These are phyloP conservation scores for Notothenia coriiceps DNA, from an alignment of 2,113 vertebrate genomes.

Conservation along the genomic window DNA sequence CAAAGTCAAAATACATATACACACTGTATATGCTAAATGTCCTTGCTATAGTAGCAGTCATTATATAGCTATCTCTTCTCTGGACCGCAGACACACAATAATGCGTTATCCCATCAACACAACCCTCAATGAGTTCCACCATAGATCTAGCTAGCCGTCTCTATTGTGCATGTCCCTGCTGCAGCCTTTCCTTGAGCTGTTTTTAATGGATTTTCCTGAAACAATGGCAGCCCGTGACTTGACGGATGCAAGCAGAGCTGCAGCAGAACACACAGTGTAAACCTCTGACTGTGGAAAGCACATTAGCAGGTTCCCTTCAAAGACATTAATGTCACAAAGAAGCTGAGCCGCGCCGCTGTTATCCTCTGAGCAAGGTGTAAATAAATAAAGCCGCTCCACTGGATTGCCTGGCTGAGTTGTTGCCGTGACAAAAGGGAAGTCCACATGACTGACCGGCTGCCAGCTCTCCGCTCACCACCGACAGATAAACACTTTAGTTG, in stretches of 20 bases:
- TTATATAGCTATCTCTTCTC: not conserved
- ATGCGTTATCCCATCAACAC: not conserved
- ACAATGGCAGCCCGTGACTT: not conserved
- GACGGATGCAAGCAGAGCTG: not conserved
- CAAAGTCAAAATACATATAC: not conserved
- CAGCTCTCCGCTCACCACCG: constrained; percentile 34
- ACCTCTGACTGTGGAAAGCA: not conserved
- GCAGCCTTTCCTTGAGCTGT: not conserved
- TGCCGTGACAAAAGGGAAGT: constrained; percentile 42
- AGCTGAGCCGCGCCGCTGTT: constrained; percentile 19
- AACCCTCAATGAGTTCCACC: not conserved
- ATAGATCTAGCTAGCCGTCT: not conserved
- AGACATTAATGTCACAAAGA: constrained; percentile 35
- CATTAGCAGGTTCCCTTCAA: constrained; percentile 9
- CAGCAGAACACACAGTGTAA: not conserved
- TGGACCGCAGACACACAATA: not conserved
- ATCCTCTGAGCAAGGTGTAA: constrained; percentile 29
- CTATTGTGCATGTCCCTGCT: not conserved
- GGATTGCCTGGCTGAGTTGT: constrained; percentile 35
- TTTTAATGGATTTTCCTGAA: constrained; percentile 1
- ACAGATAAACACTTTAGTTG: constrained; percentile 65
- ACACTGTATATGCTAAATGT: not conserved
- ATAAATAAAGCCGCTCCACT: constrained; percentile 7
- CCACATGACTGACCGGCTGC: constrained; percentile 54
- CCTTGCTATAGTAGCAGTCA: not conserved